These are phyloP conservation scores for Chelmon rostratus DNA, from an alignment of 2,797 vertebrate species.

Conservation along the genomic window DNA sequence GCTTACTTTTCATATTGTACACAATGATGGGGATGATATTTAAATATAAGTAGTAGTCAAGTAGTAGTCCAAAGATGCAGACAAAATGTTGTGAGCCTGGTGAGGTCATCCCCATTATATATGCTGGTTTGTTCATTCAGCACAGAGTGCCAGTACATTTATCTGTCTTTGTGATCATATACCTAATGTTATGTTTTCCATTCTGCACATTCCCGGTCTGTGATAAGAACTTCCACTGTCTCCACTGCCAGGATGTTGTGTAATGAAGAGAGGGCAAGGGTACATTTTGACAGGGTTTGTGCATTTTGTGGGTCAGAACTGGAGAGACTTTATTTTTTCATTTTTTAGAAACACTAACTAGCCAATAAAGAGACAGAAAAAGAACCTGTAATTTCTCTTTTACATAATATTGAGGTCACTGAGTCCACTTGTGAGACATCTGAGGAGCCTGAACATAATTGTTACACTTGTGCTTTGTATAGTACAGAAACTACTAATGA, in stretches of 20 bases:
- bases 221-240: constrained; percentile 67
- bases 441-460: background rate
- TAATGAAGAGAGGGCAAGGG: constrained; percentile 18
- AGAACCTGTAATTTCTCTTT: background rate
- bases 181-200: constrained; percentile 66
- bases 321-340: background rate
- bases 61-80: background rate
- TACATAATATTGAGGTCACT: constrained; percentile 41
- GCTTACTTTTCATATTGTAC: background rate
- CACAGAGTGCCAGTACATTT: constrained; percentile 17
- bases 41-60: background rate
- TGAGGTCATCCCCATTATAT: constrained; percentile 4
- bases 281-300: constrained; percentile 24
- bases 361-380: background rate
- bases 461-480: background rate
- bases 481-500: constrained; percentile 7
- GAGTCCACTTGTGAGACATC: constrained; percentile 17
- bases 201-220: constrained; percentile 67
- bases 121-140: constrained; percentile 27
- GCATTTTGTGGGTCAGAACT: constrained; percentile 22
- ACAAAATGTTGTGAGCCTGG: background rate
- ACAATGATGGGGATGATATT: background rate
- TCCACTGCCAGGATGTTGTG: constrained; percentile 60
- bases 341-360: background rate
- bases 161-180: constrained; percentile 56